phyloP scores from a whole-genome alignment of 2,888 invertebrate species.

The Syrphus vitripennis region DNA sequence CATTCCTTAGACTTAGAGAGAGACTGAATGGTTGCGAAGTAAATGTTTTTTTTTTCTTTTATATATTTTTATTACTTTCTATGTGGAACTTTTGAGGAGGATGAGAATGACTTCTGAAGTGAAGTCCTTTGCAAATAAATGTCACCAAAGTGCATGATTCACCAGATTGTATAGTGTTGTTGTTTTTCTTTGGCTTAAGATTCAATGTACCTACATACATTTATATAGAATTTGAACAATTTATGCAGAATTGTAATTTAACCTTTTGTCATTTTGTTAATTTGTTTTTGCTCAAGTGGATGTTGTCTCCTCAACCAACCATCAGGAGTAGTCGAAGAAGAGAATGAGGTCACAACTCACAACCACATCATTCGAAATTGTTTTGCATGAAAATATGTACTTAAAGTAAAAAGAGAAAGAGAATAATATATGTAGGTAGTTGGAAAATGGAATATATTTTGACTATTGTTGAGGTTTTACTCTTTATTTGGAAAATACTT shows the following conservation, averaged over 20 bases:
- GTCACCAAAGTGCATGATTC: slow-evolving; percentile 59
- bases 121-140: slow-evolving; percentile 67
- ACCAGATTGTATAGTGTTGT: background rate
- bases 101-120: slow-evolving; percentile 39
- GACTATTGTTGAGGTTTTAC: background rate
- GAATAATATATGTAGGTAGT: background rate
- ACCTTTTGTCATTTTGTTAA: slow-evolving; percentile 42
- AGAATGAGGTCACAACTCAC: background rate
- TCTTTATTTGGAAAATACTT: background rate
- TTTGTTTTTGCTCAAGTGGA: slow-evolving; percentile 17
- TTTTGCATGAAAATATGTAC: background rate
- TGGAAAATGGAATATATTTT: background rate
- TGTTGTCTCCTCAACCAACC: background rate
- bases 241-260: slow-evolving; percentile 41
- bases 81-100: slow-evolving; percentile 13
- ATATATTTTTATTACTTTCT: background rate
- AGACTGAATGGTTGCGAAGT: slow-evolving; percentile 44
- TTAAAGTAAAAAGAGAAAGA: background rate
- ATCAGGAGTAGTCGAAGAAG: background rate
- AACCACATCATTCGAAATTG: slow-evolving; percentile 17
- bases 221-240: slow-evolving; percentile 27
- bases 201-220: background rate
- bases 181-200: background rate
- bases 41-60: slow-evolving; percentile 31
- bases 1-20: background rate